Percentiles rank a stretch among this genome's conserved stretches.
phyloP scores from a whole-genome alignment of 2,797 vertebrate species.

The Cheirogaleus major region DNA sequence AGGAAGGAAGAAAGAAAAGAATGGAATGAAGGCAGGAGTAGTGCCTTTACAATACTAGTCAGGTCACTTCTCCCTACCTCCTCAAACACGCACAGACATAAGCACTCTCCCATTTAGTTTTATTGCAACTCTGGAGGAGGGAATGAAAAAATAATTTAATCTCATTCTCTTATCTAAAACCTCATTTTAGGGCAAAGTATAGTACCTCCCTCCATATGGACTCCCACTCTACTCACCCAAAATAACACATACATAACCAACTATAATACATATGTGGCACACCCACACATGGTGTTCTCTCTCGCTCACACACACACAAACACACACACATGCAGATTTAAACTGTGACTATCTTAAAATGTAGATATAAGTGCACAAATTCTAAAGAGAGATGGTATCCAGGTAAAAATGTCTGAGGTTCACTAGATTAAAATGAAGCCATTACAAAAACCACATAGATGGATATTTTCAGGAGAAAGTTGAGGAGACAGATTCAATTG shows the following conservation, averaged over 20 bases:
- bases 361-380: not conserved
- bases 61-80: not conserved
- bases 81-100: not conserved
- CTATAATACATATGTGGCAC: not conserved
- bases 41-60: not conserved
- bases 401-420: not conserved
- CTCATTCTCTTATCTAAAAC: not conserved
- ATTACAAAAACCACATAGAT: not conserved
- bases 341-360: not conserved
- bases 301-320: not conserved
- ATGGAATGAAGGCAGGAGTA: not conserved
- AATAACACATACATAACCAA: not conserved
- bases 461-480: not conserved
- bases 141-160: not conserved
- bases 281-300: not conserved
- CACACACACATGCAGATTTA: not conserved
- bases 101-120: not conserved
- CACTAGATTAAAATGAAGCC: not conserved
- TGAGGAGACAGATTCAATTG: not conserved
- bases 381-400: not conserved
- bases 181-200: not conserved
- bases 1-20: not conserved
- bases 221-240: not conserved
- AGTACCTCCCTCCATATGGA: not conserved
- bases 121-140: not conserved